Evolutionary conservation across 2,113 vertebrate species (phyloP), one percentile per base, ranked within the genome.

Genomic region (Triplophysa dalaica): DNA sequence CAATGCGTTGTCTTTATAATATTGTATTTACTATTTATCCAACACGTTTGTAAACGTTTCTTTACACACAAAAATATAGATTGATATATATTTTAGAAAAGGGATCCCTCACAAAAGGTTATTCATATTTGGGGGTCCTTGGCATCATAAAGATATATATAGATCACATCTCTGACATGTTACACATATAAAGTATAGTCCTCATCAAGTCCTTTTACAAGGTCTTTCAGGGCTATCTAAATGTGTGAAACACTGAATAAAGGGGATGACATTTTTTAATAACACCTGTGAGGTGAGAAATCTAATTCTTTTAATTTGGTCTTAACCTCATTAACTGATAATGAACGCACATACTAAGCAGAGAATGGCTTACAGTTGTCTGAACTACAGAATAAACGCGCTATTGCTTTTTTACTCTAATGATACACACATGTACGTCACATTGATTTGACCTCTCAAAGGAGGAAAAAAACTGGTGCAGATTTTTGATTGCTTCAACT

Each of bases 281-380:
- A 77, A 77, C 76, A 63, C 73, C 73, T 75, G 54, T 60, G 54
- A 74, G 38, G 54, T 74, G 73, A 75, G 73, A 50, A 75, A 62
- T 50, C n/a, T 19, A 10, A 11, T 75, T 75, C 58, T 63, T 75
- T 75, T 75, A 75, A 63, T 75, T 75, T 38, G 1, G 5, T 50
- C 58, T 63, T 24, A 75, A 75, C 58, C 73, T 75, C 73, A 75
- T 75, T 75, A 75, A 75, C 58, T 75, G 73, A 75, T 75, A 75
- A 75, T 75, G 73, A 75, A 75, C 58, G 33, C 70, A 73, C 52
- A 62, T 63, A 48, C 14, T 24, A 63, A 63, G 70, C 56, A 74
- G 70, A 43, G 48, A 45, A 7, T 75, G 73, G 22, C 73, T 63
- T 75, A 48, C 38, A 75, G 60, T 75, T 63, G 58, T 63, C n/a